A percentile compares a stretch with the other conserved stretches of the same genome.
Conservation (phyloP, 2,113 vertebrate genomes). For the Pica pica region DNA sequence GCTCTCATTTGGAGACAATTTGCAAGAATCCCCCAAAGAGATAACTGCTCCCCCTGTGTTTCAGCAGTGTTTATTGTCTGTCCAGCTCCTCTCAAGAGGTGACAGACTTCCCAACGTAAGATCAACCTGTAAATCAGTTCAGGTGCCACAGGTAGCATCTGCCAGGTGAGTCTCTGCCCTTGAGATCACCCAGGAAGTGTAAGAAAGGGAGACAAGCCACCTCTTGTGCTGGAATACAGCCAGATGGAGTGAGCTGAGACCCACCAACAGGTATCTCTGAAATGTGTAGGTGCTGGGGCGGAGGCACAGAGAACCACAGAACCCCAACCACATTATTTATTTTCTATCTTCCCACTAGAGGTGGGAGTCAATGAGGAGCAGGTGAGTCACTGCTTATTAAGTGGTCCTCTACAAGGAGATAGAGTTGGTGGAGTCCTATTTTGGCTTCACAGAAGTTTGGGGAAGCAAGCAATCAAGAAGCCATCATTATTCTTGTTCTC, state of each 20-base stretch:
- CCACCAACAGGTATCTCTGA: background rate
- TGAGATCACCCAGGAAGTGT: background rate
- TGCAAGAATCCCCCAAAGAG: background rate
- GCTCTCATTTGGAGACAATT: background rate
- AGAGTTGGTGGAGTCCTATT: background rate
- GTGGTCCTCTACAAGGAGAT: background rate
- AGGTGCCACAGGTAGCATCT: background rate
- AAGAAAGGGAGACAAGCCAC: background rate
- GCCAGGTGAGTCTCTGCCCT: background rate
- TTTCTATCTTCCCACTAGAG: background rate
- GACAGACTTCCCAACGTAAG: background rate
- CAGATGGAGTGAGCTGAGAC: background rate
- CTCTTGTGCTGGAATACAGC: background rate
- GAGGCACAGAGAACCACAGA: background rate
- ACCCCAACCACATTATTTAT: background rate
- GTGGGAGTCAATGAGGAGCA: background rate
- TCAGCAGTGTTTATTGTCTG: background rate
- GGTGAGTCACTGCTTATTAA: background rate
- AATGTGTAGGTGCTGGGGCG: accelerated
- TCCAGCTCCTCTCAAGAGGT: background rate
- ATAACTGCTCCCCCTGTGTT: background rate
- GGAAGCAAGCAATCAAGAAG: background rate
- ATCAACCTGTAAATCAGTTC: background rate
- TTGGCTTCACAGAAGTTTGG: background rate
- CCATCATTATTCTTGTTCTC: background rate